Conservation (phyloP, 1,140 invertebrate genomes). For the Carposina sasakii region DNA sequence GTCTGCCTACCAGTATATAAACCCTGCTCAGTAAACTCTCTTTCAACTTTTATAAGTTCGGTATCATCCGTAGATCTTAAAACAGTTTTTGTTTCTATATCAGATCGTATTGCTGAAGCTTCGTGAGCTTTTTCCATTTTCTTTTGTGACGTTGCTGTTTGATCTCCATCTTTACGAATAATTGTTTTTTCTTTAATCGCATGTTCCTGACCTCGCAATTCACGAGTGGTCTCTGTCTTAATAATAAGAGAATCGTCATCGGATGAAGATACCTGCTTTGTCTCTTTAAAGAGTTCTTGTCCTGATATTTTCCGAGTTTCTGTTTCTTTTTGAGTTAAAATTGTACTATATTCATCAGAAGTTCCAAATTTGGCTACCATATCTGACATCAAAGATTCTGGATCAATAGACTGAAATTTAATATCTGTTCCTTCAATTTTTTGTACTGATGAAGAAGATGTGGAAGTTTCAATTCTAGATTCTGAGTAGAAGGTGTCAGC, state of each 20-base stretch:
- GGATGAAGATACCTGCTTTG: slow-evolving; percentile 64
- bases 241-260: slow-evolving; percentile 68
- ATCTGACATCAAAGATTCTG: slow-evolving; percentile 55
- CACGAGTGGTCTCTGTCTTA: slow-evolving; percentile 66
- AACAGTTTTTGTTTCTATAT: slow-evolving; percentile 65
- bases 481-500: slow-evolving; percentile 57
- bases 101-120: slow-evolving; percentile 61
- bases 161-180: slow-evolving; percentile 58
- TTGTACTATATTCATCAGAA: slow-evolving; percentile 52
- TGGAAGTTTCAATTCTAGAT: slow-evolving; percentile 56
- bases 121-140: slow-evolving; percentile 67
- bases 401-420: slow-evolving; percentile 59
- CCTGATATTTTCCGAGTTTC: slow-evolving; percentile 67
- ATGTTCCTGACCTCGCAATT: slow-evolving; percentile 66
- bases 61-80: slow-evolving; percentile 62
- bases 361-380: slow-evolving; percentile 56
- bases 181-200: slow-evolving; percentile 64
- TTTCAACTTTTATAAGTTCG: slow-evolving; percentile 57
- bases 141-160: slow-evolving; percentile 64
- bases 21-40: slow-evolving; percentile 65
- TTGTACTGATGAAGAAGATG: slow-evolving; percentile 57
- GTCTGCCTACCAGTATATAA: slow-evolving; percentile 67
- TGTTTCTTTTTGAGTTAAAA: slow-evolving; percentile 67
- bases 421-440: slow-evolving; percentile 55
- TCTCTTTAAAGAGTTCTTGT: slow-evolving; percentile 66